phyloP scores from a whole-genome alignment of 2,797 vertebrate species.

The Epinephelus coioides region DNA sequence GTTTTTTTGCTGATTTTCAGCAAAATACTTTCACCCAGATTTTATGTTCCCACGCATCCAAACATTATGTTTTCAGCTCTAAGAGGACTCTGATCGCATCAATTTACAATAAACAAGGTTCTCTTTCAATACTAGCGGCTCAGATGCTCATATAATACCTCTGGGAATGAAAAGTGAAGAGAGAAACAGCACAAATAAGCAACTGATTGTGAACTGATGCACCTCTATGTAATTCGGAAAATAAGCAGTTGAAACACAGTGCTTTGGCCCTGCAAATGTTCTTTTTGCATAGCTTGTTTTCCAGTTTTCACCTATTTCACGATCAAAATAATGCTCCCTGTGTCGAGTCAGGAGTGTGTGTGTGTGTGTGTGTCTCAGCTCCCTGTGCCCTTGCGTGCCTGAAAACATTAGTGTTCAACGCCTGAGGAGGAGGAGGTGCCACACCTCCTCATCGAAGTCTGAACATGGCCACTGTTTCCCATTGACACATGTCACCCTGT shows the following conservation, averaged over 20 bases:
- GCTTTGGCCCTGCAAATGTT: not conserved
- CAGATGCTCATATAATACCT: not conserved
- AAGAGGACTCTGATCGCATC: not conserved
- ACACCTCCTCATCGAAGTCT: conserved; percentile 32
- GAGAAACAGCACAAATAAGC: not conserved
- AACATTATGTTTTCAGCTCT: not conserved
- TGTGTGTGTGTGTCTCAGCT: not conserved
- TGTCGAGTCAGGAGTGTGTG: not conserved
- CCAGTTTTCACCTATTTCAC: not conserved
- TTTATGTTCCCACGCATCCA: not conserved
- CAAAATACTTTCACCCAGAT: not conserved
- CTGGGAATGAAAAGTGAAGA: not conserved
- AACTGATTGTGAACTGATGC: not conserved
- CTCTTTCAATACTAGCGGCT: not conserved
- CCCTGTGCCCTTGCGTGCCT: conserved; percentile 28
- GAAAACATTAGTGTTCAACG: conserved; percentile 31
- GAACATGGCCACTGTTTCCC: conserved; percentile 35
- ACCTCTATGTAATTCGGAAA: not conserved
- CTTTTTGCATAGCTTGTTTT: not conserved
- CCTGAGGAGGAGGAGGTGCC: conserved; percentile 41
- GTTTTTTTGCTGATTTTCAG: not conserved
- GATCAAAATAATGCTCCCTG: not conserved
- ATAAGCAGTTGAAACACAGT: not conserved
- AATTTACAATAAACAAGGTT: conserved; percentile 20
- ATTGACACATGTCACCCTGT: conserved; percentile 50